phyloP scores from a whole-genome alignment of 2,113 vertebrate genomes.

The Lepisosteus osseus region DNA sequence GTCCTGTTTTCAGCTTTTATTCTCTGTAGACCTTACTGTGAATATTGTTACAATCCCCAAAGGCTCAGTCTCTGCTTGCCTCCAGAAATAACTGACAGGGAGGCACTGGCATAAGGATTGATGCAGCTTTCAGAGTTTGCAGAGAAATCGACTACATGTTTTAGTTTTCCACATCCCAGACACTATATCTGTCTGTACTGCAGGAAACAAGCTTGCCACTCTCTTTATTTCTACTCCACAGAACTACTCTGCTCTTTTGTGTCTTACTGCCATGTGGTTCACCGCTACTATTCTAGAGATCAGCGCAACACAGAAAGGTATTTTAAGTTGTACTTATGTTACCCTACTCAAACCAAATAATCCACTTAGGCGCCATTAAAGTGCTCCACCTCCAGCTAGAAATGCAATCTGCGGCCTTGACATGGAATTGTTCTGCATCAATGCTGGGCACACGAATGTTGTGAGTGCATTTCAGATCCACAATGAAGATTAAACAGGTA shows the following conservation, averaged over 20 bases:
- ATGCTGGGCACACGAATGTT: background rate
- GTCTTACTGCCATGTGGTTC: background rate
- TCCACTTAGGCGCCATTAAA: slow-evolving; percentile 8
- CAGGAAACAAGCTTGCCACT: no score
- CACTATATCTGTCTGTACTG: no score
- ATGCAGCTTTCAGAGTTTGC: no score
- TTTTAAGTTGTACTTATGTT: slow-evolving; percentile 4
- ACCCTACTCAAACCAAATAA: slow-evolving; percentile 9
- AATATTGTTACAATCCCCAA: background rate
- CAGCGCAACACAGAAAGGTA: background rate
- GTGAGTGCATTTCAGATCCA: background rate
- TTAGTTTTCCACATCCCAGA: no score
- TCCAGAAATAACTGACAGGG: background rate
- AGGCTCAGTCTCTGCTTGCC: background rate
- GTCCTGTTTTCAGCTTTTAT: background rate
- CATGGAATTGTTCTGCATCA: background rate
- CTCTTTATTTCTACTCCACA: no score
- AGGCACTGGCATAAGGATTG: background rate
- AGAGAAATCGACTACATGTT: no score
- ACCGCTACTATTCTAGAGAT: background rate
- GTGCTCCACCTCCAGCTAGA: background rate
- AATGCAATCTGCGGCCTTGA: background rate
- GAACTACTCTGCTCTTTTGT: background rate
- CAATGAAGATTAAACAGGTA: background rate
- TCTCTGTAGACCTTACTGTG: background rate